Evolutionary conservation across 2,888 invertebrate species (phyloP).

Genomic region (Carcina quercana): DNA sequence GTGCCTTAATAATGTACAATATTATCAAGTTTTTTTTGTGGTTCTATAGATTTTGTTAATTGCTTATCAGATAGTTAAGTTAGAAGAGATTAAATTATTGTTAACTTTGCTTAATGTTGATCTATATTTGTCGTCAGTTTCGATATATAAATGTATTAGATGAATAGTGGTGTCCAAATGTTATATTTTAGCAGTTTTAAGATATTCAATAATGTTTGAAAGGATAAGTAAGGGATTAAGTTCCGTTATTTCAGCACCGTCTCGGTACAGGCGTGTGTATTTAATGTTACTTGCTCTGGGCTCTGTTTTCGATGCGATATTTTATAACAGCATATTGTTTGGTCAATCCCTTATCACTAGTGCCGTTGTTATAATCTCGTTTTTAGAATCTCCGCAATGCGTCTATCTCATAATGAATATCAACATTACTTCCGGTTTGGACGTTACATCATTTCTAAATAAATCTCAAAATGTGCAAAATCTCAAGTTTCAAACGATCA

Average conservation of each 20-base stretch:
- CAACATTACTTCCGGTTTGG: conserved; percentile 9
- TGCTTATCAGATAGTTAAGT: conserved; percentile 58
- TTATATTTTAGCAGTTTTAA: conserved; percentile 14
- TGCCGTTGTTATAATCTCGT: conserved; percentile 57
- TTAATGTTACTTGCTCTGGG: too few relatives aligned
- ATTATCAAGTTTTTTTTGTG: conserved; percentile 55
- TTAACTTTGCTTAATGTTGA: conserved; percentile 70
- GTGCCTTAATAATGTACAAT: conserved; percentile 72
- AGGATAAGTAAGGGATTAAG: too few relatives aligned
- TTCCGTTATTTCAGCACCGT: too few relatives aligned
- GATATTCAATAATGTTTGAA: conserved; percentile 21
- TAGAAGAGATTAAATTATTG: conserved; percentile 73
- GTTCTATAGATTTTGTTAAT: conserved; percentile 64
- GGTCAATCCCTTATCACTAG: too few relatives aligned
- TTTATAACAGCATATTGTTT: conserved; percentile 32
- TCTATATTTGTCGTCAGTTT: conserved; percentile 42
- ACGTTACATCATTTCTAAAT: conserved; percentile 9
- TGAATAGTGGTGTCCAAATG: conserved; percentile 33
- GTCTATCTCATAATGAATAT: conserved; percentile 24
- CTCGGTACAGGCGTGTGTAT: too few relatives aligned
- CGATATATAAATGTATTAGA: conserved; percentile 17
- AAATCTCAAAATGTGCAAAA: conserved; percentile 3
- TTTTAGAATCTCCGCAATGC: conserved; percentile 50
- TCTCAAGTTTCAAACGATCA: conserved; percentile 8
- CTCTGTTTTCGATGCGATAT: too few relatives aligned